These are phyloP conservation scores for Dasysyrphus tricinctus DNA, from an alignment of 2,888 invertebrate species.

Conservation along the genomic window DNA sequence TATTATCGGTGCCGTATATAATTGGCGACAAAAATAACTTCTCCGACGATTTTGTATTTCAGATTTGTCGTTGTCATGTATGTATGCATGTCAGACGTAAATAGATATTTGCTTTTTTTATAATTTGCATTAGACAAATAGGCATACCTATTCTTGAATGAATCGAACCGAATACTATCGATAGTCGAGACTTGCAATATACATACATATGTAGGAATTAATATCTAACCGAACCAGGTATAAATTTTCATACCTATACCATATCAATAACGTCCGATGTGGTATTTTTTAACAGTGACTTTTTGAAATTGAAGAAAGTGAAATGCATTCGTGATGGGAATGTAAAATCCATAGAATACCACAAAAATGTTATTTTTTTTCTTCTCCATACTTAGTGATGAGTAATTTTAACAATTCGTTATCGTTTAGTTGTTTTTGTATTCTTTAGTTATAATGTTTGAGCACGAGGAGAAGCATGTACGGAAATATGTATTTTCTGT, in stretches of 20 bases:
- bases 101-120: not conserved
- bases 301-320: constrained; percentile 22
- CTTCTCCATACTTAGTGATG: not conserved
- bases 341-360: not conserved
- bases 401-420: constrained; percentile 7
- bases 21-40: not conserved
- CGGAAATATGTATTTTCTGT: constrained; percentile 13
- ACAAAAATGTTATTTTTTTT: not conserved
- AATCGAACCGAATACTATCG: not conserved
- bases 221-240: not conserved
- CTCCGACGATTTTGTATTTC: not conserved
- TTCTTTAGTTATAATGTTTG: not conserved
- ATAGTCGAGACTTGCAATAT: no score
- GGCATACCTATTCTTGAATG: not conserved
- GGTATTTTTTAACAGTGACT: not conserved
- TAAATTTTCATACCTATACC: not conserved
- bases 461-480: constrained; percentile 24
- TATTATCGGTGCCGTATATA: not conserved
- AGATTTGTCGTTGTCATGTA: not conserved
- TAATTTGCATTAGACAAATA: not conserved
- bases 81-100: not conserved
- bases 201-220: no score
- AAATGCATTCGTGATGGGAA: constrained; percentile 11
- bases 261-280: not conserved
- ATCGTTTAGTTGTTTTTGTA: constrained; percentile 8